Base-by-base conservation (phyloP, 2,888 invertebrate species). In the Gastracanthus pulcherrimus region DNA sequence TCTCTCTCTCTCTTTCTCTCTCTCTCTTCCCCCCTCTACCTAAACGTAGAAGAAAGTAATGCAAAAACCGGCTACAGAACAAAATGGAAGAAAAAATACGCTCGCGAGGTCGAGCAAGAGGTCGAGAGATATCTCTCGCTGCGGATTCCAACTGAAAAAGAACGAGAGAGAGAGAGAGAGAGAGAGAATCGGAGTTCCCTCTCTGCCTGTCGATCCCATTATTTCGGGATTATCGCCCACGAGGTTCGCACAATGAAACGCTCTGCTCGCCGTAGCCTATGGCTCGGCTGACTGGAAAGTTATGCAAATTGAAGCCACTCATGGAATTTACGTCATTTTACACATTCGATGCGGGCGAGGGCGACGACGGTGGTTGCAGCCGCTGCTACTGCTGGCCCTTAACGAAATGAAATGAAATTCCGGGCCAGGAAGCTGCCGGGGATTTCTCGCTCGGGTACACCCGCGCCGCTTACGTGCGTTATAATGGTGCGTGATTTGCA, bases 311-410 rank as follows among this genome's bases (percentile, higher is more conserved):
- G 83, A 80, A 85, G 81, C 67, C 83, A 76, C 76, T 83, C 81
- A 58, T 26, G 85, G 85, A 86, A 87, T 88, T 87, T 82, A 84
- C 85, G 81, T 86, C 83, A 88, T 87, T 86, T 85, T 83, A 55
- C 84, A 76, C 76, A 66, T 82, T 83, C 19, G 26, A 38, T 41
- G 29, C 23, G 19, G n/a, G n/a, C n/a, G 9, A 23, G 19, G 26
- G 19, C 19, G 34, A n/a, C 58, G 41, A 80, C 23, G 19, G 36
- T 51, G 26, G 13, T 11, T 26, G 16, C 26, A 11, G 9, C 6
- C 23, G 34, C 51, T 5, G 26, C 26, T 4, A 29, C 66, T 13
- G 69, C 11, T 11, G 51, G 19, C 34, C 62, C 60, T 81, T 75
- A 82, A 55, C 84, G n/a, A n/a, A 85, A 77, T 81, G 80, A 87